Base-by-base conservation (phyloP, 2,113 vertebrate genomes). In the Sporophila hypoxantha region DNA sequence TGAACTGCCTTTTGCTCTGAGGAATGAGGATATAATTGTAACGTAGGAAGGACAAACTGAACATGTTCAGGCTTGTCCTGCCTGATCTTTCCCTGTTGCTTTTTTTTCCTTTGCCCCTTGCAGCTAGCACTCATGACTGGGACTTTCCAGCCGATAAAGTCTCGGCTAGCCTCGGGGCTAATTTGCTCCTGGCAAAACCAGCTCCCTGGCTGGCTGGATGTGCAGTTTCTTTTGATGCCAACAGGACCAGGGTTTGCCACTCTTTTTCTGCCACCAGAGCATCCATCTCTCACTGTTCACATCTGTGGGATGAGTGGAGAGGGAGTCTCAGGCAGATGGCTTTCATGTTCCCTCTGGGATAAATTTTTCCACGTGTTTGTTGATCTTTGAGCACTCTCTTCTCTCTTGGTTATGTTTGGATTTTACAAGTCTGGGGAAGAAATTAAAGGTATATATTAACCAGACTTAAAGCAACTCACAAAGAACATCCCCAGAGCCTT, bases 11-110 rank as follows among this genome's bases (percentile, higher is more conserved):
- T 87, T 84, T 88, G 76, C 81, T 87, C 47, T 57, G 78, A 94
- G 90, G 95, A 94, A 96, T 92, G 94, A 95, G 91, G 91, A 86
- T 94, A 76, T 92, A 88, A 90, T 65, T 91, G 90, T 78, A 85
- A 52, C 4, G 5, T 37, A 82, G 57, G 70, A 87, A 94, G 68
- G 82, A 77, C 86, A 90, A 94, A 89, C 53, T 65, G 47, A 91
- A 77, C 95, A 82, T 91, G 95, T 87, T 62, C 78, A 84, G 94
- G 50, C 95, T 94, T 96, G 91, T 91, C 80, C 82, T 85, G 82
- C 37, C 61, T 15, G 26, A 65, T 91, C 73, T 76, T 57, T 88
- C 46, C 46, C 62, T 1, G 3, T 56, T 77, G 55, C 12, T 34
- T 82, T 76, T 47, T 71, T 57, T 49, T 44, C 17, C 18, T 68